Base-by-base conservation (phyloP, 2,888 invertebrate species). In the Phyto melanocephala region DNA sequence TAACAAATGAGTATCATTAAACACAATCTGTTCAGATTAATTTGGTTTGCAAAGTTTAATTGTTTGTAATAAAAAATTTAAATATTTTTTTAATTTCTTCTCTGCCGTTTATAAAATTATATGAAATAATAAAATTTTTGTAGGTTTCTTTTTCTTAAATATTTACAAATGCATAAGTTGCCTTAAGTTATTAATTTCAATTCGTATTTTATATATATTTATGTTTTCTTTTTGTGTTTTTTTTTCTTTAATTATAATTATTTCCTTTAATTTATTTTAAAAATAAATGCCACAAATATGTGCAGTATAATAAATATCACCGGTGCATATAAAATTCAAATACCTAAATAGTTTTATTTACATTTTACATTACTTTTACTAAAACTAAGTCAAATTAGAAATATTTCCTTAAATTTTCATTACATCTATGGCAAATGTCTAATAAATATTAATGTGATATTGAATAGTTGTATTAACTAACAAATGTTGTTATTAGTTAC, bases 281-380 rank as follows among this genome's bases (percentile, higher is more conserved):
- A 81, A 81, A 81, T 81, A 81, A 81, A 81, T 81, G 81, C 81
- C 74, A 81, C 81, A 81, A 78, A 81, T 74, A 81, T 78, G 81
- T 81, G 81, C 81, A 81, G 78, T 81, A 63, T 78, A 72, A 81
- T 81, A 74, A 74, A 78, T 81, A 81, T 81, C 81, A 81, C 81
- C 70, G 60, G 81, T 81, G 81, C 81, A 81, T 78, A 74, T 78
- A 65, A 74, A 78, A 65, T 65, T 70, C 35, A 24, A 68, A 56
- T 81, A 63, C 15, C 28, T 40, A 35, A 58, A 58, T 37, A 13
- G 28, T 5, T 37, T 54, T 72, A 63, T 54, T 42, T 74, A 54
- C 22, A 22, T 11, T 56, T 56, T 56, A 56, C 45, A 54, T 56
- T 56, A 56, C 56, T 56, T 65, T 35, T 35, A n/a, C 42, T 56